Base-by-base conservation (phyloP, 2,113 vertebrate genomes). In the Onychostruthus taczanowskii region DNA sequence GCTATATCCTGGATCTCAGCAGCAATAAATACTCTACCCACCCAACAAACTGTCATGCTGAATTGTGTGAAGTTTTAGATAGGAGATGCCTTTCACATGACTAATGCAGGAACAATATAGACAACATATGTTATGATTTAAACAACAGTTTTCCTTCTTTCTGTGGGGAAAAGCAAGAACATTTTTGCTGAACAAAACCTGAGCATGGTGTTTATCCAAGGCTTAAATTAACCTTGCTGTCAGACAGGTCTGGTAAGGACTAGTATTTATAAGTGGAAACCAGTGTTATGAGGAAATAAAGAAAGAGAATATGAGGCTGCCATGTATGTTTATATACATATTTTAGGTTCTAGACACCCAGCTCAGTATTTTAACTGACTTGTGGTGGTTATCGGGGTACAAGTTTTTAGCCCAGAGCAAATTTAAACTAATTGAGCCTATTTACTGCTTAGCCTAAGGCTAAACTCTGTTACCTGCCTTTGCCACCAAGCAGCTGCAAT, bases 41-140 rank as follows among this genome's bases (percentile, higher is more conserved):
- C 87, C 87, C 93, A 95, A 91, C 12, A 91, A 95, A 87, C 73
- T 92, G 85, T 92, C 94, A 92, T 33, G 52, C 75, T 92, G 87
- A 59, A 16, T 94, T 90, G 83, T 80, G 73, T n/a, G 53, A 93
- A 95, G 92, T 67, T 81, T 77, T 43, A 84, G 88, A 89, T 84
- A 75, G 90, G 88, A 84, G 64, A 63, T 81, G 90, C 84, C 21
- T 96, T 94, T 89, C 61, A 96, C 90, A 92, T 95, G 93, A 96
- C 93, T 94, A 96, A 95, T 88, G 59, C 89, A 93, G 88, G 59
- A 95, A 72, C 84, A 95, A 96, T 63, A 90, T 81, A 95, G 82
- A 81, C 72, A 91, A 75, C 93, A 90, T 93, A 93, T 93, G 94
- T 78, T 96, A 86, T 81, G 82, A 73, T 78, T 95, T 96, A 95